Evolutionary conservation across 2,797 vertebrate species (phyloP).

Genomic region (Holocentrus rufus): DNA sequence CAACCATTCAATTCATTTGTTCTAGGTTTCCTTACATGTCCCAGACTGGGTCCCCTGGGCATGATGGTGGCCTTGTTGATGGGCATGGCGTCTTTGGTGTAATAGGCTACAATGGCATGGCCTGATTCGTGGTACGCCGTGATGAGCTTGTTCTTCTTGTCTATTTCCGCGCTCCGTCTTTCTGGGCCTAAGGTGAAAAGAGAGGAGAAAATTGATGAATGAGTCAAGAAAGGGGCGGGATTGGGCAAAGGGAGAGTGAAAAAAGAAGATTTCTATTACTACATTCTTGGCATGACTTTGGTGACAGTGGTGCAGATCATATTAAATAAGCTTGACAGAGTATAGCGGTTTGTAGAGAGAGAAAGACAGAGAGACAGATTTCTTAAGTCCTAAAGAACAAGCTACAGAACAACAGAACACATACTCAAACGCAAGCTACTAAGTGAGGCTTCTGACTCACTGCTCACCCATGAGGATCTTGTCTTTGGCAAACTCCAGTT

Average conservation of each 20-base stretch:
- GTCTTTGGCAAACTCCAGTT: constrained; percentile 97
- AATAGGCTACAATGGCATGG: constrained; percentile 96
- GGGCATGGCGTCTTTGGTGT: constrained; percentile 98
- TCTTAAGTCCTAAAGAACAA: background rate
- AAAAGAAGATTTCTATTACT: background rate
- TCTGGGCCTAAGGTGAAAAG: constrained; percentile 87
- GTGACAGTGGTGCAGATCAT: background rate
- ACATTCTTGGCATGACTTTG: background rate
- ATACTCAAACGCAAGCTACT: background rate
- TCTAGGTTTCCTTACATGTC: constrained; percentile 85
- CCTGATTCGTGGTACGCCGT: constrained; percentile 98
- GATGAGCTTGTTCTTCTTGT: constrained; percentile 93
- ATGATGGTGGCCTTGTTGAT: constrained; percentile 99
- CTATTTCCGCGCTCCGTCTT: constrained; percentile 94
- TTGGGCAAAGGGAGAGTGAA: background rate
- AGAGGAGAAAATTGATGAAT: background rate
- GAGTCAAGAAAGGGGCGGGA: background rate
- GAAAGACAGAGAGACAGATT: too few species aligned
- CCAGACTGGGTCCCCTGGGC: constrained; percentile 95
- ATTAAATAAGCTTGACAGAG: background rate
- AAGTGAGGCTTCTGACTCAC: background rate
- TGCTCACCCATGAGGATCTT: constrained; percentile 97
- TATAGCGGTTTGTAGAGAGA: background rate
- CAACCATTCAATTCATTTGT: background rate
- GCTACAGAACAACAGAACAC: background rate